These are phyloP conservation scores for Psephotus haematonotus DNA, from an alignment of 2,113 vertebrate species.

Conservation along the genomic window DNA sequence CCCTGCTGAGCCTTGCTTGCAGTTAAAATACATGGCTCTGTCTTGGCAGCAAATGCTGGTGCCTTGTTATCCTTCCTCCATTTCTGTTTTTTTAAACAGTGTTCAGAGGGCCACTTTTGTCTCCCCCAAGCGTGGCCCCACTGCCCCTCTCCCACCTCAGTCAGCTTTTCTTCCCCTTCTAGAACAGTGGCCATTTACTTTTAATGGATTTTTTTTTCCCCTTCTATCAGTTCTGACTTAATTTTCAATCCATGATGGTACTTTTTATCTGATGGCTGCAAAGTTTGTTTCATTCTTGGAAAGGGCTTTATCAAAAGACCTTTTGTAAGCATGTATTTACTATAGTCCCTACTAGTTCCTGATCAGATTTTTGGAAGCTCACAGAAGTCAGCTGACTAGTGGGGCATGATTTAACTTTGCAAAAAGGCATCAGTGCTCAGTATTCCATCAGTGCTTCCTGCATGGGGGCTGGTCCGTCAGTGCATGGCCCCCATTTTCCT, in stretches of 20 bases:
- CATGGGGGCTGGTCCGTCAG: rapidly evolving
- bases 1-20: background rate
- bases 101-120: background rate
- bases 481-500: background rate
- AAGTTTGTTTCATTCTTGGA: slow-evolving; percentile 3
- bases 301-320: background rate
- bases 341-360: background rate
- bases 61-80: background rate
- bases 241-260: background rate
- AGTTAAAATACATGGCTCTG: background rate
- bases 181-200: background rate
- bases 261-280: background rate
- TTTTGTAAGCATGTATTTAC: background rate
- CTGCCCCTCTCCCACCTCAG: background rate
- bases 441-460: background rate
- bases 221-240: background rate
- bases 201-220: background rate
- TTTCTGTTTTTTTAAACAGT: background rate
- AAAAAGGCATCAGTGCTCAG: background rate
- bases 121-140: background rate
- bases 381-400: background rate
- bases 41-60: background rate
- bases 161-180: background rate
- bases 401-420: background rate
- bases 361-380: background rate